Evolutionary conservation across 2,113 vertebrate genomes (phyloP).

Genomic region (Nibea coibor): DNA sequence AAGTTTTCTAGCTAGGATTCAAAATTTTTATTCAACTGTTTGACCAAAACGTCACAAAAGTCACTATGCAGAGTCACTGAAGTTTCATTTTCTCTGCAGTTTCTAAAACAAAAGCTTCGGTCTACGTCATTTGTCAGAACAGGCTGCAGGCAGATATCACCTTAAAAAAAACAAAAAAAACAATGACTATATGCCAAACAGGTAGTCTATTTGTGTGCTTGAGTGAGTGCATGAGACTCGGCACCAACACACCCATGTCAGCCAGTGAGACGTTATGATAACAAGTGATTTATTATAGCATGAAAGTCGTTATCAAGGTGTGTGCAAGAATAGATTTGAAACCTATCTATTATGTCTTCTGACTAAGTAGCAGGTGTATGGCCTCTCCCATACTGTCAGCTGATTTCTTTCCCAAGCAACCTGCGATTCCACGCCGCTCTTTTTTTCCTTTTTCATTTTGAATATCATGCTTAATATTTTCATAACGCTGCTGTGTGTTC

Average conservation of each 20-base stretch:
- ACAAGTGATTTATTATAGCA: neutral
- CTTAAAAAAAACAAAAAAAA: neutral
- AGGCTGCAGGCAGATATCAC: neutral
- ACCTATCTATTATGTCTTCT: neutral
- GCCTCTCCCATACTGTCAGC: neutral
- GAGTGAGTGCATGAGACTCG: neutral
- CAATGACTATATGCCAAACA: neutral
- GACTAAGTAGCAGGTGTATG: neutral
- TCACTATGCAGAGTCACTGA: neutral
- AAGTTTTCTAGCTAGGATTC: too few relatives aligned
- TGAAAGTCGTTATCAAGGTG: conserved; percentile 12
- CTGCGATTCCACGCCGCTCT: neutral
- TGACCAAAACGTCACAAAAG: neutral
- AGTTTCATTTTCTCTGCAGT: neutral
- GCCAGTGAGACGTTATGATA: neutral
- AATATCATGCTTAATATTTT: conserved; percentile 35
- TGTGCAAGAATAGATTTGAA: conserved; percentile 1
- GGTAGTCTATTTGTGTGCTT: neutral
- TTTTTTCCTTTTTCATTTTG: neutral
- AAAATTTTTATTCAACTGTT: neutral
- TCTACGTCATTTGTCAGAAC: neutral
- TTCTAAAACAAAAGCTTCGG: neutral
- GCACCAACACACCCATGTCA: conserved; percentile 32
- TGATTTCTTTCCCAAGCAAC: neutral
- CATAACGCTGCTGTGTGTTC: conserved; percentile 20